Base-by-base conservation (phyloP, 1,140 invertebrate genomes). In the Heliconius congener region DNA sequence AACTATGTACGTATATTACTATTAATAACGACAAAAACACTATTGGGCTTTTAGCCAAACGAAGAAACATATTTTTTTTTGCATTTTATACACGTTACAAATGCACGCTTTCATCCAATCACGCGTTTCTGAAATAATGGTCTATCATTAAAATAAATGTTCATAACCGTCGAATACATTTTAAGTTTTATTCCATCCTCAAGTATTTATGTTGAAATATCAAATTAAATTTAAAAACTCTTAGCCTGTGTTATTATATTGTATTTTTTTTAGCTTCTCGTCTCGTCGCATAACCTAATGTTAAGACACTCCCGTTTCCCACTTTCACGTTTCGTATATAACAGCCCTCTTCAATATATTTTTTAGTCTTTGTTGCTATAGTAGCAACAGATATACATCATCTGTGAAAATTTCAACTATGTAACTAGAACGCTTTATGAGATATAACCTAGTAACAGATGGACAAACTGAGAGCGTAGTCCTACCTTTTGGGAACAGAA, bases 81-180 rank as follows among this genome's bases (percentile, higher is more conserved):
- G 60, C 13, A 66, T 16, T 66, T 66, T 66, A 30, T 66, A 66
- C 8, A 66, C 60, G 60, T 66, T 13, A 30, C 27, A 66, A 27
- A 30, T 27, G 60, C 13, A 66, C 4, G 60, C 60, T 66, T 66
- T 66, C 27, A 66, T 16, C 60, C 55, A 23, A 60, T 60, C 60
- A 66, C 27, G 60, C 23, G 60, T 66, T 66, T 66, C 23, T 66
- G 60, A 66, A 66, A 66, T 66, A 66, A 66, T 66, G 23, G 60
- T 66, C 60, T 66, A 30, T 66, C 60, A 66, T 66, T 66, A 66
- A 66, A 66, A 66, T 66, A 66, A 66, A 66, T 66, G 23, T 66
- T 66, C 60, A 30, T 66, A 66, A 16, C 13, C 23, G 60, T 66
- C 27, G 23, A 66, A 30, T 16, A 30, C 23, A 27, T 66, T 66